Percentiles rank a stretch among this genome's conserved stretches.
Conservation (phyloP, 2,797 vertebrate genomes). For the Sorex maritimensis region DNA sequence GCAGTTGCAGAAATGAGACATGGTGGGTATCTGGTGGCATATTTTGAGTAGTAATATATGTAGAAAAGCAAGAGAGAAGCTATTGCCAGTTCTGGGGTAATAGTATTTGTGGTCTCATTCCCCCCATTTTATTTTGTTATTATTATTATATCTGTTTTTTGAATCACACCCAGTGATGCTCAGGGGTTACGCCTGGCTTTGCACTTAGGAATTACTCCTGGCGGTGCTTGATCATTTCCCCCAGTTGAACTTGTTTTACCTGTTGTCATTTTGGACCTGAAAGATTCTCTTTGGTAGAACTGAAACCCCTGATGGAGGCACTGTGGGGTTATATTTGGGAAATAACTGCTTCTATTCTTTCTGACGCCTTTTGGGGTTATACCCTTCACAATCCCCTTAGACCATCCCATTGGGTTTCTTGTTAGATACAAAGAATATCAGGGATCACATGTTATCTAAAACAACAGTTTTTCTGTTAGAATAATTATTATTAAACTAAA, state of each 20-base stretch:
- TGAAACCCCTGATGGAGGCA: neutral
- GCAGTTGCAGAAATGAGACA: neutral
- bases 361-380: constrained; percentile 36
- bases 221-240: too few relatives aligned
- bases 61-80: neutral
- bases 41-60: constrained; percentile 14
- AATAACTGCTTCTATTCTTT: constrained; percentile 47
- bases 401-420: constrained; percentile 56
- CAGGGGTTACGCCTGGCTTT: too few relatives aligned
- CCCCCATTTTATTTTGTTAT: neutral
- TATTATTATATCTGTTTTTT: too few relatives aligned
- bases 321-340: neutral
- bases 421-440: constrained; percentile 74
- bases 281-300: neutral
- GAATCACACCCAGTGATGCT: too few relatives aligned
- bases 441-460: constrained; percentile 74
- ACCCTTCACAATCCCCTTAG: constrained; percentile 69
- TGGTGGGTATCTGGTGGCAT: neutral
- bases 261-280: constrained; percentile 60
- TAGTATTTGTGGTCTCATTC: constrained; percentile 53
- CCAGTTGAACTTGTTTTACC: neutral
- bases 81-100: neutral
- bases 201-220: too few relatives aligned
- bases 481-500: constrained; percentile 77
- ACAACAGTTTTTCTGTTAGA: constrained; percentile 74